Evolutionary conservation across 2,797 vertebrate genomes (phyloP), one percentile per base, ranked within the genome.

Genomic region (Varecia variegata): DNA sequence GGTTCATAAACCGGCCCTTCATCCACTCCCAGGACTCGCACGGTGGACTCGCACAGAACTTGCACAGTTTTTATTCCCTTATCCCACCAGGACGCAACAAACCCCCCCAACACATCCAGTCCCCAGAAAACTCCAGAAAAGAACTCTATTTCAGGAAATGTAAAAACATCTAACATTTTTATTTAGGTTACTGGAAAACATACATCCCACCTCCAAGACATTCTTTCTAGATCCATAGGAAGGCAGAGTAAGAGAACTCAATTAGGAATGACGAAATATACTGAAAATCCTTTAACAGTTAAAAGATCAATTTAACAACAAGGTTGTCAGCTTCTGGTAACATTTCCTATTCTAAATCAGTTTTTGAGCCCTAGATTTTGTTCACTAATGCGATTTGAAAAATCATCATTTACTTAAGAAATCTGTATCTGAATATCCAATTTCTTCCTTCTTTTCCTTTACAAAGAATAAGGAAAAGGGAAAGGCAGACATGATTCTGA

Each of bases 161-260:
- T 6, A 77, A 10, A 82, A 43, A 43, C 17, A 43, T 9, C 10
- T 1, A 58, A 38, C 43, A 35, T 50, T 76, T 89, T 54, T 74
- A 27, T 56, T 80, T 73, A 43, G 8, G 3, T 45, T 80, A 50
- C 45, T 60, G 85, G 73, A 70, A 96, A 93, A 94, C 13, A 54
- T 35, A 81, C n/a, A 32, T 23, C 35, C 15, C n/a, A 86, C 67
- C 21, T 17, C 32, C 2, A 32, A 82, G 71, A 65, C 9, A 32
- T 77, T 95, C 50, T 79, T 95, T 84, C 73, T 97, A 58, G 15
- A 80, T 4, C 45, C 38, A 20, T 21, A 52, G 40, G 81, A 94
- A 96, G 52, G 30, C 68, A 88, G 89, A 96, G 87, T 7, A 90
- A 80, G 95, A 96, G 87, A 76, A 79, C 43, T 84, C 94, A 58